Evolutionary conservation across 2,113 vertebrate species (phyloP).

Genomic region (Gambusia holbrooki): DNA sequence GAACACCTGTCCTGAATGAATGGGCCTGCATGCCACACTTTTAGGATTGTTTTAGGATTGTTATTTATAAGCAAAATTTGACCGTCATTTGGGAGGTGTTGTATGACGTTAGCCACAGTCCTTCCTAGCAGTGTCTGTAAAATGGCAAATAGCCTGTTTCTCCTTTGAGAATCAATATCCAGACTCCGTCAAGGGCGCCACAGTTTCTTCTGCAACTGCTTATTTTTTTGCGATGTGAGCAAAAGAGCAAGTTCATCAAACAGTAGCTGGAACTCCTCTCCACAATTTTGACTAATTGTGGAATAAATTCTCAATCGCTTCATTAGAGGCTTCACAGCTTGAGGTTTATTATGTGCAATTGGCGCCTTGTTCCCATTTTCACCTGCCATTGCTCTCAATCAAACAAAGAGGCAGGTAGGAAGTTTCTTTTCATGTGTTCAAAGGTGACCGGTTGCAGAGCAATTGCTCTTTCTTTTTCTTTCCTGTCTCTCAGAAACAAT

Average conservation of each 20-base stretch:
- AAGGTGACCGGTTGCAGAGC: constrained; percentile 79
- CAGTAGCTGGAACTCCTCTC: constrained; percentile 55
- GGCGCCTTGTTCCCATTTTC: constrained; percentile 69
- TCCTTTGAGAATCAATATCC: constrained; percentile 54
- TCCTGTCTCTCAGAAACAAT: constrained; percentile 82
- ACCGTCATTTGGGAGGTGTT: background rate
- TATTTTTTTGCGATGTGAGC: constrained; percentile 25
- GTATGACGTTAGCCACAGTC: background rate
- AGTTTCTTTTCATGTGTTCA: constrained; percentile 82
- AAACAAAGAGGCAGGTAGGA: constrained; percentile 67
- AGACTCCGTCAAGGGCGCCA: constrained; percentile 42
- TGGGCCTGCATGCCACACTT: no score
- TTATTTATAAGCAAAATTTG: no score
- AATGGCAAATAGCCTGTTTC: constrained; percentile 31
- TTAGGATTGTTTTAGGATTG: no score
- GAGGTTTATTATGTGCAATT: constrained; percentile 60
- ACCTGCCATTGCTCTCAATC: constrained; percentile 68
- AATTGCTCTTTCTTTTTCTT: constrained; percentile 73
- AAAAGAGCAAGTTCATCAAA: constrained; percentile 51
- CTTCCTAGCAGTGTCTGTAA: constrained; percentile 1
- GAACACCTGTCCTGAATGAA: no score
- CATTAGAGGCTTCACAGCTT: constrained; percentile 64
- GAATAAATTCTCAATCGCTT: constrained; percentile 70
- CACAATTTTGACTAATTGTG: constrained; percentile 78
- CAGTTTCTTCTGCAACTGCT: constrained; percentile 36